A percentile compares a stretch with the other conserved stretches of the same genome.
Conservation (phyloP, 1,140 invertebrate genomes). For the Papilio glaucus region DNA sequence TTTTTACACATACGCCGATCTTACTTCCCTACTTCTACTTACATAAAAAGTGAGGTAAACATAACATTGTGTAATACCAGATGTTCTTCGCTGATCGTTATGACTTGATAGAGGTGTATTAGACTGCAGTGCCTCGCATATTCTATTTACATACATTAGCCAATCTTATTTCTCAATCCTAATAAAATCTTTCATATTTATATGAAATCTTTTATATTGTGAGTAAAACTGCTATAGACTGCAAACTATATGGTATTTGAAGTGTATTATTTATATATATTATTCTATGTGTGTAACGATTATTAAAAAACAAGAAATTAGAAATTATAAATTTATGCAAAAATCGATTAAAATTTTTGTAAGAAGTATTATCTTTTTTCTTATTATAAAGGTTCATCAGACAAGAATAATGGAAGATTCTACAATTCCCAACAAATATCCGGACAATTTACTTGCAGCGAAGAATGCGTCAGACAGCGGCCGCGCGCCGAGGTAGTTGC, state of each 20-base stretch:
- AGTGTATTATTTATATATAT: no score
- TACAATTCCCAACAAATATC: slow-evolving; percentile 30
- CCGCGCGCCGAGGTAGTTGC: slow-evolving; percentile 47
- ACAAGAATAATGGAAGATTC: slow-evolving; percentile 15
- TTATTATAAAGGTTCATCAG: background rate
- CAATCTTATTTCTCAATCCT: no score
- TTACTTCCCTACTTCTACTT: background rate
- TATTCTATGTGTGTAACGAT: no score
- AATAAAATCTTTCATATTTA: background rate
- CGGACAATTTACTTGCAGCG: slow-evolving; percentile 35
- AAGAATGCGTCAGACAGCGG: slow-evolving; percentile 71
- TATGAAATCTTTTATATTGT: no score
- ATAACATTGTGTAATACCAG: background rate
- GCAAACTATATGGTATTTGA: no score
- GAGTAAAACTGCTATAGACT: no score
- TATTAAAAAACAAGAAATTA: no score
- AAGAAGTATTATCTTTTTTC: background rate
- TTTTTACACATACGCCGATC: background rate
- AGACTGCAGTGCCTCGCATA: background rate
- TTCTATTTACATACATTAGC: no score
- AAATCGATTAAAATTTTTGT: no score
- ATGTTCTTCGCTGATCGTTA: background rate
- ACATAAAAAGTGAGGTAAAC: background rate
- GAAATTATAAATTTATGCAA: no score
- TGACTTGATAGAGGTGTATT: background rate